These are phyloP conservation scores for Uropetala carovei DNA, from an alignment of 2,888 invertebrate species.

Conservation along the genomic window DNA sequence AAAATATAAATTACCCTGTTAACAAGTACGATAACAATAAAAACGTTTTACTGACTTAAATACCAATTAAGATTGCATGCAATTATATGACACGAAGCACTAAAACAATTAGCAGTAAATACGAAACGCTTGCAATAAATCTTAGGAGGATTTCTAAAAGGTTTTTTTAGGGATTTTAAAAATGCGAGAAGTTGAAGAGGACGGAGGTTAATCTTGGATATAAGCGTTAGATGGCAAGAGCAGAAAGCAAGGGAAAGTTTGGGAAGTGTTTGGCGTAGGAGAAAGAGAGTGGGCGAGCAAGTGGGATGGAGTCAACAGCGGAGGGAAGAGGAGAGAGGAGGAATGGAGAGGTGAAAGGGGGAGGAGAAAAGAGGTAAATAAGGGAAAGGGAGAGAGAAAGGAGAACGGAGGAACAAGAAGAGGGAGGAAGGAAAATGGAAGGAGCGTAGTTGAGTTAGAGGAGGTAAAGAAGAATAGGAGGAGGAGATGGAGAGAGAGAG, in stretches of 20 bases:
- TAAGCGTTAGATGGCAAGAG: constrained; percentile 3
- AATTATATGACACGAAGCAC: too few relatives aligned
- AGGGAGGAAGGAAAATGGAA: too few relatives aligned
- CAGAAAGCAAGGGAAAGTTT: constrained; percentile 18
- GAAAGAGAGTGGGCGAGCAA: too few relatives aligned
- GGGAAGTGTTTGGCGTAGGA: background rate
- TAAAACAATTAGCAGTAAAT: background rate
- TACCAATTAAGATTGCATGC: too few relatives aligned
- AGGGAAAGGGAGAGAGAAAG: too few relatives aligned
- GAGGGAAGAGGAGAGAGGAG: background rate
- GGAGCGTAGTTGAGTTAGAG: too few relatives aligned
- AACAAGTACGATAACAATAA: too few relatives aligned
- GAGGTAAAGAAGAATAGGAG: background rate
- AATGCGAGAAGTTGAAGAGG: background rate
- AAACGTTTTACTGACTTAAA: too few relatives aligned
- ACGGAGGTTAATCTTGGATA: constrained; percentile 1
- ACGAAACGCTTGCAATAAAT: background rate
- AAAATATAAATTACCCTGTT: too few relatives aligned
- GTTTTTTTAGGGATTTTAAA: background rate
- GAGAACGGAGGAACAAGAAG: too few relatives aligned
- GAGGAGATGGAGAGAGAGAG: background rate
- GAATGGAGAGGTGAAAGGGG: background rate
- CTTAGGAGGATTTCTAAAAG: background rate
- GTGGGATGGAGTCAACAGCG: background rate
- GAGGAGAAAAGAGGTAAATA: too few relatives aligned